Conservation (phyloP, 1,140 invertebrate species). For the Tetramorium parvispinum region DNA sequence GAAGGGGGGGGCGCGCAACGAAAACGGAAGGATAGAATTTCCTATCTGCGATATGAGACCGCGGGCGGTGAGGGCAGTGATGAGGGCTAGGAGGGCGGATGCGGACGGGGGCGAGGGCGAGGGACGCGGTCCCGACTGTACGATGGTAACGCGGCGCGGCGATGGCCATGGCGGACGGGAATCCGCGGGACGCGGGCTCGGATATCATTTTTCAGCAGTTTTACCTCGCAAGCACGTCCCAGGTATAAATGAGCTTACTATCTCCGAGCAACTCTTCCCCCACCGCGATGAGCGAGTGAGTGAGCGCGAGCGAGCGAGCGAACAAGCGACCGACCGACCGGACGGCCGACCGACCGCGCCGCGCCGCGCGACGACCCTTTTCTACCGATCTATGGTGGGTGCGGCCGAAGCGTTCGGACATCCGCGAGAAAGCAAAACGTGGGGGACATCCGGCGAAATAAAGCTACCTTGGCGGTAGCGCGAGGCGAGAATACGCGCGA, state of each 20-base stretch:
- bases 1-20: slow-evolving; percentile 23
- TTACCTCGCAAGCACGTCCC: slow-evolving; percentile 73
- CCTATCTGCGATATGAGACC: slow-evolving; percentile 71
- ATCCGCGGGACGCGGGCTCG: slow-evolving; percentile 64
- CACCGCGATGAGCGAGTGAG: neutral
- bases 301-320: neutral
- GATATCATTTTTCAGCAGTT: slow-evolving; percentile 82
- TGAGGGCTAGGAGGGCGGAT: slow-evolving; percentile 14
- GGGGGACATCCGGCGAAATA: slow-evolving; percentile 18
- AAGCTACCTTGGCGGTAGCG: slow-evolving; percentile 32
- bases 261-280: slow-evolving; percentile 66
- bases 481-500: slow-evolving; percentile 31
- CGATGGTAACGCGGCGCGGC: slow-evolving; percentile 51
- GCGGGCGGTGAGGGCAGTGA: slow-evolving; percentile 19
- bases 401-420: slow-evolving; percentile 55
- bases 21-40: slow-evolving; percentile 65
- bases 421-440: slow-evolving; percentile 42
- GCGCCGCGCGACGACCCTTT: slow-evolving; percentile 21
- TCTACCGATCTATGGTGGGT: slow-evolving; percentile 51
- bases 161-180: slow-evolving; percentile 60
- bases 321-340: neutral
- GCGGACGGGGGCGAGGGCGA: slow-evolving; percentile 1
- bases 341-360: neutral
- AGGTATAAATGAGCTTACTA: slow-evolving; percentile 78
- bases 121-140: slow-evolving; percentile 19